Base-by-base conservation (phyloP, 2,888 invertebrate species). In the Doris montereyensis region DNA sequence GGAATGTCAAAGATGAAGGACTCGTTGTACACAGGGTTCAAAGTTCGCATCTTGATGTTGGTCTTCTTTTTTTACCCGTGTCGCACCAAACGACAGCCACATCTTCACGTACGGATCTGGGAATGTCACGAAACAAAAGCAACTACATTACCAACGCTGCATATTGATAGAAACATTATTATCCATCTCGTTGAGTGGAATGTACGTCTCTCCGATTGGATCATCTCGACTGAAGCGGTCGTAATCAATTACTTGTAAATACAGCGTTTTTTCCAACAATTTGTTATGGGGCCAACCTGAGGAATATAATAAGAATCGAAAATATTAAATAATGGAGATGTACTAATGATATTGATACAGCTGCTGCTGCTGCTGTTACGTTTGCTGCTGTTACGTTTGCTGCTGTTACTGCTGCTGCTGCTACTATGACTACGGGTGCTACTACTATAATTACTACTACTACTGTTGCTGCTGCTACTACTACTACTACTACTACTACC, bases 71-170 rank as follows among this genome's bases (percentile, higher is more conserved):
- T n/a, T n/a, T n/a, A 97, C 95, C 86, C 96, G 95, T 88, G 97
- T 97, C 90, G 97, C 97, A 57, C 97, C 97, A 89, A 97, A 97
- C 88, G 97, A 97, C 68, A 98, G 94, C 97, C 97, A 98, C 17
- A 98, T 96, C 92, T 98, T 98, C n/a, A 97, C 97, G 92, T 98
- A 98, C 0, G 98, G 98, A 95, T 98, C 98, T 98, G 93, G 70
- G 93, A 24, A 41, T 1, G 41, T 21, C 32, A 70, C 10, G 5
- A 41, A 60, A 65, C 17, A 10, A 13, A 60, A n/a, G 62, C 58
- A 4, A 60, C 8, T 52, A 1, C 13, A 41, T 52, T 2, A 57
- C 26, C 17, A 41, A 28, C 60, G 24, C 4, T 10, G 13, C 28
- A 34, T 41, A 10, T 10, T 41, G 17, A 17, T 41, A 41, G 52